Conservation (phyloP, 2,888 invertebrate genomes). For the Dioctria linearis region DNA sequence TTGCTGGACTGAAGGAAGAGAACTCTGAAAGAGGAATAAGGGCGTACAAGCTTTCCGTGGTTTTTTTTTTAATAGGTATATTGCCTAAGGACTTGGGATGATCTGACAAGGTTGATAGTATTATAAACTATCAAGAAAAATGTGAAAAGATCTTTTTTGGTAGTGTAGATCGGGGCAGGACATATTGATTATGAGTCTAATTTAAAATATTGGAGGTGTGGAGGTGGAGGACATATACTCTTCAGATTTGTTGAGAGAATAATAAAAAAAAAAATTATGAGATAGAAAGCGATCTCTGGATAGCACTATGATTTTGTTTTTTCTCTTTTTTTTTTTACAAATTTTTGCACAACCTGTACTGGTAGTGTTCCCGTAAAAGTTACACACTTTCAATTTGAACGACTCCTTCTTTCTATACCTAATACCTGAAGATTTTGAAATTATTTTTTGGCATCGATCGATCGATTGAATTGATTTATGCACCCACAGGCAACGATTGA, state of each 20-base stretch:
- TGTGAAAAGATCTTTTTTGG: slow-evolving; percentile 10
- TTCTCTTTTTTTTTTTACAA: too few relatives aligned
- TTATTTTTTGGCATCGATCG: slow-evolving; percentile 40
- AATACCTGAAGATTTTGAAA: slow-evolving; percentile 28
- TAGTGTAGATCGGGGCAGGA: neutral
- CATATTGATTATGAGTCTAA: neutral
- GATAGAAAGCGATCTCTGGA: too few relatives aligned
- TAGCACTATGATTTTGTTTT: too few relatives aligned
- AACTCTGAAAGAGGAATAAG: neutral
- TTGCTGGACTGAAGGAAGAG: slow-evolving; percentile 32
- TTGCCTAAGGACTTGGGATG: neutral
- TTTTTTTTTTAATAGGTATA: neutral
- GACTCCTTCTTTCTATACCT: slow-evolving; percentile 15
- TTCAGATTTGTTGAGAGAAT: too few relatives aligned
- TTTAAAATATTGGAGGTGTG: too few relatives aligned
- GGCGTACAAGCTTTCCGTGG: neutral
- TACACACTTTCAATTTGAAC: slow-evolving; percentile 4
- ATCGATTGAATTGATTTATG: slow-evolving; percentile 49
- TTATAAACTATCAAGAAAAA: neutral
- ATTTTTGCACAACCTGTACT: too few relatives aligned
- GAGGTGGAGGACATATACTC: too few relatives aligned
- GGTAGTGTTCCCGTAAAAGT: too few relatives aligned
- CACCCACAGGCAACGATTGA: slow-evolving; percentile 22
- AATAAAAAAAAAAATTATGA: too few relatives aligned
- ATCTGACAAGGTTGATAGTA: neutral